These are phyloP conservation scores for Ephestia elutella DNA, from an alignment of 1,140 invertebrate genomes.

Conservation along the genomic window DNA sequence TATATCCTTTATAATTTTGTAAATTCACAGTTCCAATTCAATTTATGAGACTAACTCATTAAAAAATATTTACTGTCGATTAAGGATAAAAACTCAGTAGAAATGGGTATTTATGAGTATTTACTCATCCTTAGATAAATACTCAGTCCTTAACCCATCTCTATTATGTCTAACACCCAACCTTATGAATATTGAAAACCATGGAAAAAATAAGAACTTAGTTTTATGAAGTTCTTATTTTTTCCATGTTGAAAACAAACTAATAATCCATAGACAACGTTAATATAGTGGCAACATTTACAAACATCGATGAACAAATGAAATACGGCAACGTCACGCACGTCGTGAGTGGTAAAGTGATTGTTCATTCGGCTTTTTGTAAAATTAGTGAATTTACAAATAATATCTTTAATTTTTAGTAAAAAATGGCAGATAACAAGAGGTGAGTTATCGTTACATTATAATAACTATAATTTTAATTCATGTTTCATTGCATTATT, in stretches of 20 bases:
- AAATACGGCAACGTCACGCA: slow-evolving; percentile 75
- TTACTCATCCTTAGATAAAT: too few relatives aligned
- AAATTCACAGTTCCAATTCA: too few relatives aligned
- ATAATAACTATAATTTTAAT: slow-evolving; percentile 7
- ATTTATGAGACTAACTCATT: too few relatives aligned
- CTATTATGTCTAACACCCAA: too few relatives aligned
- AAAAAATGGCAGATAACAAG: slow-evolving; percentile 76
- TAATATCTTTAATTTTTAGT: slow-evolving; percentile 49
- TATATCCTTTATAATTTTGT: too few relatives aligned
- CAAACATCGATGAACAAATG: slow-evolving; percentile 67
- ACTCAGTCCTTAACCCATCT: too few relatives aligned
- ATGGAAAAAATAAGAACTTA: too few relatives aligned
- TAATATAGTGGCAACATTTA: not conserved
- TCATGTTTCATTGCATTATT: not conserved
- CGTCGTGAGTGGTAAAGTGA: slow-evolving; percentile 48
- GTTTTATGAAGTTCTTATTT: too few relatives aligned
- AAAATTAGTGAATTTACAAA: slow-evolving; percentile 52
- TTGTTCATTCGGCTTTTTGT: slow-evolving; percentile 57
- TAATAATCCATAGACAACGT: slow-evolving; percentile 22
- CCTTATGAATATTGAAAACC: too few relatives aligned
- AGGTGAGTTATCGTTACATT: slow-evolving; percentile 56
- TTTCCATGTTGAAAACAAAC: slow-evolving; percentile 22
- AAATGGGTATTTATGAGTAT: too few relatives aligned
- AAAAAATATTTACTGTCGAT: too few relatives aligned
- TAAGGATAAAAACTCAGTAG: too few relatives aligned